Percentiles rank a stretch among this genome's conserved stretches.
phyloP scores from a whole-genome alignment of 2,797 vertebrate species.

The Helarctos malayanus region DNA sequence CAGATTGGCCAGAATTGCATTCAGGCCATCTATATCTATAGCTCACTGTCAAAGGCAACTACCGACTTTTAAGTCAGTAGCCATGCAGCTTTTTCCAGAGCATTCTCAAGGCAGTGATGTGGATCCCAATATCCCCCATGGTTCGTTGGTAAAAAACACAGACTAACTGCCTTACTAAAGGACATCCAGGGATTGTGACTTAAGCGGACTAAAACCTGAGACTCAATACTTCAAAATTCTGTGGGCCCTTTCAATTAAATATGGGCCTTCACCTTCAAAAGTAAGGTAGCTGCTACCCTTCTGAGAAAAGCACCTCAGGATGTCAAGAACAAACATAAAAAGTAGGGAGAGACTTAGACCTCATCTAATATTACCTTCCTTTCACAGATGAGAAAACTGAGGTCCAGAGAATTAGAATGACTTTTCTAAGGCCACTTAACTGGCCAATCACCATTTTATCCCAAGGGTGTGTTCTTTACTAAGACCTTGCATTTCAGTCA shows the following conservation, averaged over 20 bases:
- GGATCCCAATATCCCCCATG: neutral
- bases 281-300: neutral
- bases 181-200: neutral
- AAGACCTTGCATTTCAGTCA: neutral
- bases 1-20: neutral
- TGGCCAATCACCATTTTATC: slow-evolving; percentile 29
- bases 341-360: neutral
- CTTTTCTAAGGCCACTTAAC: neutral
- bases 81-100: neutral
- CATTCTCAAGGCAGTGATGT: neutral
- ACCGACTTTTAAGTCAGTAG: neutral
- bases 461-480: neutral
- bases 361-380: neutral
- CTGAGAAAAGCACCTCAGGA: neutral
- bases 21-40: too few species aligned
- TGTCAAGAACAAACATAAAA: neutral
- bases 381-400: neutral
- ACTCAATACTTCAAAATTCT: neutral
- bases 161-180: neutral
- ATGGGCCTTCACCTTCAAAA: slow-evolving; percentile 23
- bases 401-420: neutral
- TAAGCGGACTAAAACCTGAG: neutral
- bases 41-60: neutral
- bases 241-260: neutral
- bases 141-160: neutral